Evolutionary conservation across 2,113 vertebrate genomes (phyloP), one percentile per base, ranked within the genome.

Genomic region (Tachysurus vachellii): DNA sequence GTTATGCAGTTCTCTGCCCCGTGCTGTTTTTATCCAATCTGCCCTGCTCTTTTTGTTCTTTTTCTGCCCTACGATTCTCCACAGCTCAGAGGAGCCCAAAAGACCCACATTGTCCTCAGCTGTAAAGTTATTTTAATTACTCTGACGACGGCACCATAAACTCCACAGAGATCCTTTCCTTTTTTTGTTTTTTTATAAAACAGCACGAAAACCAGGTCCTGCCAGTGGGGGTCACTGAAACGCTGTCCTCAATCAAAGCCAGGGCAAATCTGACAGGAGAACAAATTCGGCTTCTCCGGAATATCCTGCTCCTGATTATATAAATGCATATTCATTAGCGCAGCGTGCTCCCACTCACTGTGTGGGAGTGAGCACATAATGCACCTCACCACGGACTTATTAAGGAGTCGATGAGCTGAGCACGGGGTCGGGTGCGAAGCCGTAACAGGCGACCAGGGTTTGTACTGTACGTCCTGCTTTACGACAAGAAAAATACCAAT

Each of bases 101-200:
- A 82, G 83, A 86, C 53, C 42, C 36, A n/a, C 81, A 88, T 88
- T 87, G 89, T 89, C 88, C 84, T 82, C 70, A 10, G 28, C 47
- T n/a, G 26, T 85, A 66, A 89, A 88, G 85, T 88, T 89, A 89
- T 91, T 90, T 90, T 90, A 91, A 91, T 91, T 89, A 88, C 88
- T 84, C 50, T 36, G 87, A 89, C 77, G 88, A 87, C 80, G 80
- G 85, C 73, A 50, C 36, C 1, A 36, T 87, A 85, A 88, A 85
- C 66, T 88, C 85, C 28, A 66, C 44, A 19, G 79, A 61, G 76
- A 64, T n/a, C 54, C 28, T 36, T 56, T 79, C 44, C n/a, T 61
- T 64, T 3, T n/a, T n/a, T 28, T 70, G 17, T 83, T 87, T 59
- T 85, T 88, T 85, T 89, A 90, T 88, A 86, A 88, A 76, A 53